Percentiles rank a stretch among this genome's conserved stretches.
Conservation (phyloP, 2,888 invertebrate genomes). For the Drosophila diplacantha region DNA sequence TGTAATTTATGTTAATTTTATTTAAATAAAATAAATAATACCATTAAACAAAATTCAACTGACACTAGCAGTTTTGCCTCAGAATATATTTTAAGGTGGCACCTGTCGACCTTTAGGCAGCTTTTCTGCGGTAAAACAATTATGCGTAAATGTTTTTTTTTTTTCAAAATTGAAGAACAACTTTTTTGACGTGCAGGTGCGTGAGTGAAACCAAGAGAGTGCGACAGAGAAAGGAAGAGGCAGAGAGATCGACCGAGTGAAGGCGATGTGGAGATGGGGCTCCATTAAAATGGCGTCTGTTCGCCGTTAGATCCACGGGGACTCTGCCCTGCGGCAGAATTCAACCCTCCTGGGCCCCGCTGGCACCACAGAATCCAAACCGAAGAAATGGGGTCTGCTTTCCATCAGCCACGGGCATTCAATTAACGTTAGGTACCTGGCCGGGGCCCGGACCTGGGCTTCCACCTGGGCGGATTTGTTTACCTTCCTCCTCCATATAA, state of each 20-base stretch:
- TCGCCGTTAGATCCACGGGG: conserved; percentile 34
- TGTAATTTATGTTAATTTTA: no score
- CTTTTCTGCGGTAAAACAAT: no score
- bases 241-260: conserved; percentile 2
- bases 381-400: conserved; percentile 46
- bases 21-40: no score
- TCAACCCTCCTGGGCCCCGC: not conserved
- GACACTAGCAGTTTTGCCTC: no score
- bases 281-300: conserved; percentile 58
- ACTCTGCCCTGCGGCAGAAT: not conserved
- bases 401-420: conserved; percentile 64
- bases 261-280: conserved; percentile 1
- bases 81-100: no score
- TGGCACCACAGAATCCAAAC: conserved; percentile 5
- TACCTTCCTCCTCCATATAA: conserved; percentile 51
- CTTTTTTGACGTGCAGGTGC: not conserved
- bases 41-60: no score
- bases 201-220: not conserved
- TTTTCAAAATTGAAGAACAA: no score
- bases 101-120: no score
- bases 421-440: conserved; percentile 56
- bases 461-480: conserved; percentile 43
- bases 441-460: not conserved
- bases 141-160: no score
- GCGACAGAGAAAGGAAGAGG: not conserved